phyloP scores from a whole-genome alignment of 1,140 invertebrate genomes.

The Propsilocerus akamusi region DNA sequence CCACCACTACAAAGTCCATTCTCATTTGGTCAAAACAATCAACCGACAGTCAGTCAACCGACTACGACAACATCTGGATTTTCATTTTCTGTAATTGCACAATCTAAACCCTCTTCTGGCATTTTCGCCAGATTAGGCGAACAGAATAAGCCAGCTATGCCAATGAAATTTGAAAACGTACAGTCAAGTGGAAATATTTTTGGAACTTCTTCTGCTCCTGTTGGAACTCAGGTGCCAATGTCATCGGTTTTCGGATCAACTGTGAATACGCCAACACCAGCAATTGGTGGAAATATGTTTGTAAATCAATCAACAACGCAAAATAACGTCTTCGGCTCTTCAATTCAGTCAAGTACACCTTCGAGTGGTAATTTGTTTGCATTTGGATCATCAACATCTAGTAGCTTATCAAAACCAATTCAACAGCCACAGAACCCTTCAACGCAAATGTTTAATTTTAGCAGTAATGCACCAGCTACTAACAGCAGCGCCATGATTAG shows the following conservation, averaged over 20 bases:
- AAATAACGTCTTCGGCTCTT: too few species aligned
- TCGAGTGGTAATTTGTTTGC: neutral
- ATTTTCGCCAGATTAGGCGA: neutral
- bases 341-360: too few species aligned
- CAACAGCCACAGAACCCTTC: neutral
- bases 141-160: neutral
- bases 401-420: neutral
- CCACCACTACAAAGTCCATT: neutral
- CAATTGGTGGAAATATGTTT: neutral
- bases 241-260: neutral
- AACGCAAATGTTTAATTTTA: neutral
- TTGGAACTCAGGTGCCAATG: neutral
- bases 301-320: neutral
- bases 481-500: neutral
- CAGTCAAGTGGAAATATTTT: neutral
- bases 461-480: neutral
- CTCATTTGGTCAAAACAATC: neutral
- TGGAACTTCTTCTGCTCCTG: neutral
- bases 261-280: neutral
- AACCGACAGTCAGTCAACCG: too few species aligned
- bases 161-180: neutral
- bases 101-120: neutral
- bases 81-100: neutral
- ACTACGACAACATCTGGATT: too few species aligned
- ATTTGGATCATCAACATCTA: neutral